Conservation (phyloP, 2,797 vertebrate species). For the Thripadectes ignobilis region DNA sequence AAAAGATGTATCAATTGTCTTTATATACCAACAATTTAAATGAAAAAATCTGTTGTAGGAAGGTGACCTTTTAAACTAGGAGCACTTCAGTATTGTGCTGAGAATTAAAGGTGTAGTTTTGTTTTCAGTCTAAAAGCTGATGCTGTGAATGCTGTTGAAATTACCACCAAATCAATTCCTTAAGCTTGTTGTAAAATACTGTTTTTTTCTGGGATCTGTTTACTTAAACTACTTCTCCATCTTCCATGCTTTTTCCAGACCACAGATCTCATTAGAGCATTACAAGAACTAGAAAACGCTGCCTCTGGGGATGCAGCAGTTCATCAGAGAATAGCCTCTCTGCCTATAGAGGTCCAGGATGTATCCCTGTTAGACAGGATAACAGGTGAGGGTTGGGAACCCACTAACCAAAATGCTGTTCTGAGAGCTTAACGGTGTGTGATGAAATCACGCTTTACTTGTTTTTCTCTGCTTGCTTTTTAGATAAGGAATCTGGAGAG, state of each 20-base stretch:
- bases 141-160: not conserved
- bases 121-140: not conserved
- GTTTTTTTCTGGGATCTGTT: not conserved
- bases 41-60: not conserved
- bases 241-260: constrained; percentile 82
- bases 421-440: not conserved
- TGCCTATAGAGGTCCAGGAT: constrained; percentile 96
- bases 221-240: constrained; percentile 60
- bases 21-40: not conserved
- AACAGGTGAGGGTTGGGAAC: constrained; percentile 83
- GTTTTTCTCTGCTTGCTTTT: constrained; percentile 52
- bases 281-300: constrained; percentile 98
- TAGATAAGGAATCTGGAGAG: constrained; percentile 97
- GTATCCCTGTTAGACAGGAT: constrained; percentile 93
- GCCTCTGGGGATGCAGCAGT: constrained; percentile 93
- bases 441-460: constrained; percentile 25
- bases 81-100: not conserved
- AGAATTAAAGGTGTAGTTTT: not conserved
- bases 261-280: constrained; percentile 92
- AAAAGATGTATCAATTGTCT: not conserved
- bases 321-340: constrained; percentile 93
- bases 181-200: not conserved
- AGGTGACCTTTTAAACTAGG: not conserved
- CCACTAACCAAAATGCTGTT: not conserved
- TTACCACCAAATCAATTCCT: not conserved